These are phyloP conservation scores for Neodiprion fabricii DNA, from an alignment of 1,140 invertebrate genomes.

Conservation along the genomic window DNA sequence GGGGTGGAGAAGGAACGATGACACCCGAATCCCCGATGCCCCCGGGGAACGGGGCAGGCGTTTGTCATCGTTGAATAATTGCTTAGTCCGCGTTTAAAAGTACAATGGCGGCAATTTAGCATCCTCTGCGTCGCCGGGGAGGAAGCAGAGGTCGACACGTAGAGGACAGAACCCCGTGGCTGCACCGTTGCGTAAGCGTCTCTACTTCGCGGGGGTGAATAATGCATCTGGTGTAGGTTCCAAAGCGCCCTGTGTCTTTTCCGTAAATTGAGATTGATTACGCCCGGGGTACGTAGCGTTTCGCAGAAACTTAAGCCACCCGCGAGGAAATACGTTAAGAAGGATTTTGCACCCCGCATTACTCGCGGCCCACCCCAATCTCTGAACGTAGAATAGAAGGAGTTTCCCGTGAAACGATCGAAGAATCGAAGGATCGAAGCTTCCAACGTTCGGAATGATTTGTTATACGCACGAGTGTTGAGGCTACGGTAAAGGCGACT, in stretches of 20 bases:
- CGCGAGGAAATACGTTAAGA: background rate
- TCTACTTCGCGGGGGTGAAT: background rate
- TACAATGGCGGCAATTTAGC: slow-evolving; percentile 55
- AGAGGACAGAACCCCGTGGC: background rate
- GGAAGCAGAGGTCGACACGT: slow-evolving; percentile 6
- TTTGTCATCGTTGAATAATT: slow-evolving; percentile 56
- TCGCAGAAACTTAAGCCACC: background rate
- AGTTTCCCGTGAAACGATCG: background rate
- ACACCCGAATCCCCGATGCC: background rate
- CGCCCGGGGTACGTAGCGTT: background rate
- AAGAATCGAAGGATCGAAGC: background rate
- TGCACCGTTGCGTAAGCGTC: background rate
- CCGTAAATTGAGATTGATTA: slow-evolving; percentile 7
- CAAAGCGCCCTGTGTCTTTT: background rate
- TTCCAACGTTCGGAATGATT: background rate
- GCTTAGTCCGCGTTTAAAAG: slow-evolving; percentile 48
- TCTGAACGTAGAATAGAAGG: background rate
- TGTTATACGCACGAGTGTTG: background rate
- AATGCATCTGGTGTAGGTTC: slow-evolving; percentile 4
- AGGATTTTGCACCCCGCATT: background rate
- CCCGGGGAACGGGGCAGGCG: slow-evolving; percentile 40
- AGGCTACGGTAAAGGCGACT: background rate
- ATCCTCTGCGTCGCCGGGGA: background rate
- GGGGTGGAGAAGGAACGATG: background rate
- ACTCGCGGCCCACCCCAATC: background rate